A percentile compares a stretch with the other conserved stretches of the same genome.
phyloP scores from a whole-genome alignment of 1,140 invertebrate genomes.

The Glossosoma conforme region DNA sequence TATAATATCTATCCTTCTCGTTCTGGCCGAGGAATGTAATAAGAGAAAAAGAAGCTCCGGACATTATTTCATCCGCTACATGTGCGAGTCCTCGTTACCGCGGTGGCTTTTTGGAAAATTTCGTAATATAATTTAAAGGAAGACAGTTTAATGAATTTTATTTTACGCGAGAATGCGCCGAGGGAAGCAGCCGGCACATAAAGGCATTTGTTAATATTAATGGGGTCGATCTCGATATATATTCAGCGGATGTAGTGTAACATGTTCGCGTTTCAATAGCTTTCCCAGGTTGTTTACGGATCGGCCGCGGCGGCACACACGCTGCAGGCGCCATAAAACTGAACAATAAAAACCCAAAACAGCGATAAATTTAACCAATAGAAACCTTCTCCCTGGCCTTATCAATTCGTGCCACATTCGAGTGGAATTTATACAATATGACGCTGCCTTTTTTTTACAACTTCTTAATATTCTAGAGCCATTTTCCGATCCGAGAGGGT shows the following conservation, averaged over 20 bases:
- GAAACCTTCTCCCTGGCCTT: conserved; percentile 50
- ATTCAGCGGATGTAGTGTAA: conserved; percentile 25
- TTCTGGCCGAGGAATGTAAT: conserved; percentile 18
- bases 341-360: conserved; percentile 56
- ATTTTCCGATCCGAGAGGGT: conserved; percentile 19
- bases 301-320: conserved; percentile 29
- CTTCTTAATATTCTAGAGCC: conserved; percentile 28
- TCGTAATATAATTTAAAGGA: conserved; percentile 29
- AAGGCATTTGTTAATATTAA: conserved; percentile 28
- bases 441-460: conserved; percentile 35
- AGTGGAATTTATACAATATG: conserved; percentile 46
- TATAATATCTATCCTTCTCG: conserved; percentile 14
- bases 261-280: conserved; percentile 27
- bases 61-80: conserved; percentile 26
- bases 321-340: conserved; percentile 50
- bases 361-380: conserved; percentile 54
- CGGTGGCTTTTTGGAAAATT: conserved; percentile 28
- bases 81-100: conserved; percentile 25
- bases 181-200: conserved; percentile 10
- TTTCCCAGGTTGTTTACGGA: conserved; percentile 30
- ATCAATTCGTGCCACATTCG: conserved; percentile 50
- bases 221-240: conserved; percentile 22
- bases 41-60: conserved; percentile 22
- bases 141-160: conserved; percentile 32
- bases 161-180: conserved; percentile 20